A percentile compares a stretch with the other conserved stretches of the same genome.
Evolutionary conservation across 2,888 invertebrate species (phyloP).

Genomic region (Icerya purchasi): DNA sequence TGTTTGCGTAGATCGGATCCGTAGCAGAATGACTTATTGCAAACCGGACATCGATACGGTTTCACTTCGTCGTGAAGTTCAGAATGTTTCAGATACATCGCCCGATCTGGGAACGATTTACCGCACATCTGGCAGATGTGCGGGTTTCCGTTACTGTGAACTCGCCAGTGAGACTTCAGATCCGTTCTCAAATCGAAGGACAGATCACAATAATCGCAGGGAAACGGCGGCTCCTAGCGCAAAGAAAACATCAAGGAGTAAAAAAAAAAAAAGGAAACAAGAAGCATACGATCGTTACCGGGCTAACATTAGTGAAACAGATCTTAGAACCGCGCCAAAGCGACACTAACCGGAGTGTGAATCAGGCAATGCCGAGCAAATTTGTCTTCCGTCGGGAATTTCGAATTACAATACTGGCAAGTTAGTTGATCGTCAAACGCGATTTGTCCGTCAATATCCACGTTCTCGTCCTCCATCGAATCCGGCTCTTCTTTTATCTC

Average conservation of each 20-base stretch:
- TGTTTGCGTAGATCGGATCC: slow-evolving; percentile 23
- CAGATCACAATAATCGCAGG: slow-evolving; percentile 19
- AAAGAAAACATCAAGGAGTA: background rate
- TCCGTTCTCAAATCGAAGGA: slow-evolving; percentile 17
- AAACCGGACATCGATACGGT: slow-evolving; percentile 37
- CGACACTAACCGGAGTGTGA: slow-evolving; percentile 9
- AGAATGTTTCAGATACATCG: slow-evolving; percentile 37
- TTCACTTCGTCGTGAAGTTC: slow-evolving; percentile 37
- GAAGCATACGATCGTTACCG: too few species aligned
- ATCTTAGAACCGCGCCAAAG: too few species aligned
- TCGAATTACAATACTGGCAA: slow-evolving; percentile 10
- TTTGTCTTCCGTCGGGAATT: slow-evolving; percentile 7
- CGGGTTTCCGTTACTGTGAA: slow-evolving; percentile 17
- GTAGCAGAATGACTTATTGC: slow-evolving; percentile 38
- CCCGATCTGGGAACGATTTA: slow-evolving; percentile 41
- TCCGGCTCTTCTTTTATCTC: background rate
- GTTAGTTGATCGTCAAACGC: slow-evolving; percentile 1
- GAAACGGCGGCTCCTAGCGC: slow-evolving; percentile 15
- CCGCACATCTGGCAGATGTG: slow-evolving; percentile 20
- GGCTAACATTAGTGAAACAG: too few species aligned
- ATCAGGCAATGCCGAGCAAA: slow-evolving; percentile 8
- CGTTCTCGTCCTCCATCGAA: slow-evolving; percentile 12
- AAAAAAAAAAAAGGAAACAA: too few species aligned
- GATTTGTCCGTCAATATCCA: slow-evolving; percentile 13
- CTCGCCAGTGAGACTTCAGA: slow-evolving; percentile 19